A percentile compares a stretch with the other conserved stretches of the same genome.
Evolutionary conservation across 2,888 invertebrate genomes (phyloP).

Genomic region (Papilio elwesi): DNA sequence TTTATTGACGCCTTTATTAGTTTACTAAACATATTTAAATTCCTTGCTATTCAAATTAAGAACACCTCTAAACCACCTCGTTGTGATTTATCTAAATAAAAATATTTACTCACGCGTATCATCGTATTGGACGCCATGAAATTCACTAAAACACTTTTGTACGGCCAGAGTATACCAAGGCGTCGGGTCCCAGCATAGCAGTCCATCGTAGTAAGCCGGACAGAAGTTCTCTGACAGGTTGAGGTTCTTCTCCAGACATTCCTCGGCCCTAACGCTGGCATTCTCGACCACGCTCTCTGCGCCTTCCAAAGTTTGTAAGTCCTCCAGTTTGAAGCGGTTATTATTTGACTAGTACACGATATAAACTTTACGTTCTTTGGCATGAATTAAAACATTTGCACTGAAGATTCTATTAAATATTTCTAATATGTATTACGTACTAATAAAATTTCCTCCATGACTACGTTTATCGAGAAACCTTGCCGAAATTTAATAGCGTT

Average conservation of each 20-base stretch:
- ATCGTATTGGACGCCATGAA: constrained; percentile 91
- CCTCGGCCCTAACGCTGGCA: constrained; percentile 65
- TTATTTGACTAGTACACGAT: constrained; percentile 54
- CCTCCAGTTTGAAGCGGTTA: constrained; percentile 77
- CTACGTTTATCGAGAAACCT: constrained; percentile 23
- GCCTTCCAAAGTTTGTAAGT: constrained; percentile 71
- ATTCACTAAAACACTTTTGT: constrained; percentile 91
- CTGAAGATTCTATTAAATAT: constrained; percentile 39
- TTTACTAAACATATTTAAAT: neutral
- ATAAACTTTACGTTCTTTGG: constrained; percentile 60
- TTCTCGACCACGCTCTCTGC: constrained; percentile 69
- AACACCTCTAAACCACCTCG: neutral
- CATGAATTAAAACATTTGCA: constrained; percentile 49
- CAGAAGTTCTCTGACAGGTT: constrained; percentile 77
- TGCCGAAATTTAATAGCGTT: constrained; percentile 28
- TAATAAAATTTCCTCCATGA: constrained; percentile 42
- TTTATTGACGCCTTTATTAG: too few species aligned
- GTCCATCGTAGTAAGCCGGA: constrained; percentile 88
- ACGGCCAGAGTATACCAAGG: constrained; percentile 87
- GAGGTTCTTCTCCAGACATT: constrained; percentile 66
- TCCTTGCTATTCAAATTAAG: neutral
- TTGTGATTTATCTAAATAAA: constrained; percentile 9
- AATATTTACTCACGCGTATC: constrained; percentile 89
- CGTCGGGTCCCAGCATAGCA: constrained; percentile 94
- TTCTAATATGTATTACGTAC: constrained; percentile 48